Base-by-base conservation (phyloP, 2,888 invertebrate genomes). In the Tanytarsus gracilentus region DNA sequence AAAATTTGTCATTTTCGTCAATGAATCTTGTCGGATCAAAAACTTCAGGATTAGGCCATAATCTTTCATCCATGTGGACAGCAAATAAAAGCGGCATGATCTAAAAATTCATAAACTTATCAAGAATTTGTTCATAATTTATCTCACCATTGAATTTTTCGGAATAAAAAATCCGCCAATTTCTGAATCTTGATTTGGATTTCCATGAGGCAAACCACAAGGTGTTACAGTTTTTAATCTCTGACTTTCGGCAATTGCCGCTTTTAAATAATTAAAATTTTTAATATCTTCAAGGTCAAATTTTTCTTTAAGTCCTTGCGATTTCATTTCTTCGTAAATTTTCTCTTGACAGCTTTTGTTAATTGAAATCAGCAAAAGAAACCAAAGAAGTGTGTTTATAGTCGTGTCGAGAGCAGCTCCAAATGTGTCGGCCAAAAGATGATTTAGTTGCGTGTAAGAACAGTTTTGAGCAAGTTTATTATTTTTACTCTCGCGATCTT, bases 391-490 rank as follows among this genome's bases (percentile, higher is more conserved):
- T 0, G 90, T 88, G 0, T 85, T 82, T 61, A 88, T 73, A 0
- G 89, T 86, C 0, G 93, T 92, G 66, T 93, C 93, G 55, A 89
- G 78, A 4, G 90, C 89, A 11, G 92, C 92, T 0, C 91, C 90
- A 68, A 88, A 88, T 68, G 92, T 76, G 71, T 93, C 93, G 3
- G 86, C 86, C 62, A 91, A 69, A 26, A 91, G 75, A 70, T 85
- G 87, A 65, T 82, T 73, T 67, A 89, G 75, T 68, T 93, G 91
- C 59, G 79, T 77, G 64, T 81, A 78, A 14, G 76, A 81, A 68
- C 83, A 83, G 65, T 78, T 79, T 56, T 70, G 69, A n/a, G 75
- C 72, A 5, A 74, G 75, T 44, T 78, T 76, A 1, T 70, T 68
- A 55, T 65, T 72, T 53, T 70, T 73, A 63, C 71, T 73, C 62